Evolutionary conservation across 2,888 invertebrate genomes (phyloP).

Genomic region (Diarsia mendica): DNA sequence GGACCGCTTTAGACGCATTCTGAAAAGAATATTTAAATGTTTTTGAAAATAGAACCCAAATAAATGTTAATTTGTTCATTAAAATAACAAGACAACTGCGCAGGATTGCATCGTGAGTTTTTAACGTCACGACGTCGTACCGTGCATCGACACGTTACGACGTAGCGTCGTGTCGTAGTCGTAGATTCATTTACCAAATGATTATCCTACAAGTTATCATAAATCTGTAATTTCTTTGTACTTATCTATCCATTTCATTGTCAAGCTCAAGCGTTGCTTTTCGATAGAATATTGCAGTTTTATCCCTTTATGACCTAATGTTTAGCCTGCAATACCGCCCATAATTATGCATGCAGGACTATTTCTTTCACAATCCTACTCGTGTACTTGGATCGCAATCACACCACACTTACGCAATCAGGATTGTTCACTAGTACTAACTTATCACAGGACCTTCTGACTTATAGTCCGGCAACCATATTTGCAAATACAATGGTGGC

Average conservation of each 20-base stretch:
- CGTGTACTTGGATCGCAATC: slow-evolving; percentile 5
- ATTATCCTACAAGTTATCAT: background rate
- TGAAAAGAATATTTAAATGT: too few species aligned
- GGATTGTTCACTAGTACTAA: slow-evolving; percentile 10
- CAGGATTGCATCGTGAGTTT: too few species aligned
- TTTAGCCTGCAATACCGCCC: too few species aligned
- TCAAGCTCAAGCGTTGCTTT: background rate
- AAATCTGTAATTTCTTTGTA: background rate
- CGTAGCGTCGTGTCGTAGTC: too few species aligned
- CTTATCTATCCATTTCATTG: background rate
- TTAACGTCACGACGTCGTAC: too few species aligned
- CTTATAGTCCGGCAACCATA: background rate
- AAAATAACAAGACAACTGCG: too few species aligned
- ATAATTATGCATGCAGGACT: background rate
- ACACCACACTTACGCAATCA: slow-evolving; percentile 3
- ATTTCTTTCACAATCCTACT: slow-evolving; percentile 27
- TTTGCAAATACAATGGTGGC: background rate
- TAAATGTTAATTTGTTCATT: too few species aligned
- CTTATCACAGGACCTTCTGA: background rate
- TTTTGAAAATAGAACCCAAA: too few species aligned
- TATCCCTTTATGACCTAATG: background rate
- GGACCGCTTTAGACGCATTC: too few species aligned
- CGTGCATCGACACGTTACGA: too few species aligned
- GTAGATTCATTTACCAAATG: background rate
- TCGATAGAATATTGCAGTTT: background rate